Evolutionary conservation across 2,888 invertebrate species (phyloP), one percentile per base, ranked within the genome.

Genomic region (Conus canariensis): DNA sequence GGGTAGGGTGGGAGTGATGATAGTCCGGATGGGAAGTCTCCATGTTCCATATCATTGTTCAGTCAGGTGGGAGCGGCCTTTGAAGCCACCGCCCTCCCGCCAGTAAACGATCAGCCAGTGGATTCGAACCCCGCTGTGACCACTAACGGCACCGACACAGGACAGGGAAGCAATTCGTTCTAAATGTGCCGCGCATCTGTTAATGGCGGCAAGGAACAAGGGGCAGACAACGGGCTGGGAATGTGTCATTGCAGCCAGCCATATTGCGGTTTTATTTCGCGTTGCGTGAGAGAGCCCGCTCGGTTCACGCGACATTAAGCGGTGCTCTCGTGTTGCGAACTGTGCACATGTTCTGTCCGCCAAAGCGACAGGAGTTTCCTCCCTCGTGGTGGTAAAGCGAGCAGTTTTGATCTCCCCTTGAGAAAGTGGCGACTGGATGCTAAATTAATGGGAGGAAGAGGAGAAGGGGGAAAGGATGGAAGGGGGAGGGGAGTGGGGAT

Each of bases 111-210:
- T 85, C 85, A 22, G 60, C 85, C 22, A 2, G 59, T 6, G 85
- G 85, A 59, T 85, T 85, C 59, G 85, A 85, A 85, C 60, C 85
- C 85, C 59, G 60, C 85, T 85, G 85, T 10, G 85, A 22, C 22
- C 12, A n/a, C 85, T 85, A 85, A 85, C 85, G 85, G 85, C 77
- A 30, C 77, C 30, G 77, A 25, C 70, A 70, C 70, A 70, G 70
- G 19, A 22, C 16, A 56, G 60, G 59, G 10, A 85, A 85, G 60
- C 85, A 59, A 59, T 85, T 85, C n/a, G 85, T 85, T 59, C 59
- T 85, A 85, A 85, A 85, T 22, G n/a, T 45, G 59, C 60, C 85
- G 85, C 85, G 85, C 85, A 85, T 85, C 85, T 85, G 85, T 85
- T 85, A 60, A 85, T 85, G n/a, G 85, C n/a, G 60, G 85, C n/a